Percentiles rank a stretch among this genome's conserved stretches.
Evolutionary conservation across 2,888 invertebrate genomes (phyloP).

Genomic region (Chaetogeoica ovagalla): DNA sequence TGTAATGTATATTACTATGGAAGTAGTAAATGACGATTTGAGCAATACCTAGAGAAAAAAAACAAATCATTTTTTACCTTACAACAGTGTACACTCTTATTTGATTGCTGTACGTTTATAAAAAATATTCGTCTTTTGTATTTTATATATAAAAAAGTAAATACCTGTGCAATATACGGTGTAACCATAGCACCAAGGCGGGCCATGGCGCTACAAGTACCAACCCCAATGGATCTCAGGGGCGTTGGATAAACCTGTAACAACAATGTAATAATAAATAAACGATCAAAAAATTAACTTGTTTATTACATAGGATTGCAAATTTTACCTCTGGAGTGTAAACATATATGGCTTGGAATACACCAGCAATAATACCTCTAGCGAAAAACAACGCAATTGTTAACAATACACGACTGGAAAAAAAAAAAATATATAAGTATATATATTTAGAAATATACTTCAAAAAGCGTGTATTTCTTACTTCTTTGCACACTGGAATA

Average conservation of each 20-base stretch:
- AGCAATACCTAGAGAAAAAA: constrained; percentile 67
- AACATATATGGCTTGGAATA: constrained; percentile 93
- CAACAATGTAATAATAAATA: not conserved
- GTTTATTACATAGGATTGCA: not conserved
- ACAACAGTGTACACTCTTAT: too few relatives aligned
- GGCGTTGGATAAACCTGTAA: constrained; percentile 82
- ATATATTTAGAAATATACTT: not conserved
- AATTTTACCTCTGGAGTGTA: constrained; percentile 82
- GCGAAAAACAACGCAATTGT: constrained; percentile 85
- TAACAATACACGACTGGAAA: constrained; percentile 71
- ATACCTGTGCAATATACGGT: constrained; percentile 89
- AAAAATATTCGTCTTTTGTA: too few relatives aligned
- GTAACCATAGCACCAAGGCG: constrained; percentile 91
- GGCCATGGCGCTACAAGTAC: constrained; percentile 88
- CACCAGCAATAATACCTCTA: constrained; percentile 87
- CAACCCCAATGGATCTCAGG: constrained; percentile 85
- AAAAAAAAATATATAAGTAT: not conserved
- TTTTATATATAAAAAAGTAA: not conserved
- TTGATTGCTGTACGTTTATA: too few relatives aligned
- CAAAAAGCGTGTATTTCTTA: constrained; percentile 7
- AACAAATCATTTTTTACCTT: not conserved
- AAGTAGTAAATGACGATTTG: constrained; percentile 72
- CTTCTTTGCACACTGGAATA: constrained; percentile 67
- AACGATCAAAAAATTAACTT: not conserved
- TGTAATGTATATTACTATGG: constrained; percentile 76